phyloP scores from a whole-genome alignment of 2,888 invertebrate genomes.

The Hyposoter dolosus region DNA sequence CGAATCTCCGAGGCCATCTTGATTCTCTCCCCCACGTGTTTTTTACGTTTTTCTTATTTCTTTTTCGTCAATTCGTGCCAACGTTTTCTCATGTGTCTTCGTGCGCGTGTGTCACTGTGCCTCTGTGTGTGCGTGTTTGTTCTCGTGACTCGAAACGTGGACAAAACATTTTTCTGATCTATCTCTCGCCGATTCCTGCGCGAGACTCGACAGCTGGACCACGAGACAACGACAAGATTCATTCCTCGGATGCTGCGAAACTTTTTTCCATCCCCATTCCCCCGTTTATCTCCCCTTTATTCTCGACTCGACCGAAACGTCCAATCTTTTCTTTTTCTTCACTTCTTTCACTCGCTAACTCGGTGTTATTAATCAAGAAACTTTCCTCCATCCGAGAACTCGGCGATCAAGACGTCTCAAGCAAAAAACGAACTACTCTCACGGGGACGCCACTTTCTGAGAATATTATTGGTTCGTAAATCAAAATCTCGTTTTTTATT shows the following conservation, averaged over 20 bases:
- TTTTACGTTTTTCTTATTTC: conserved; percentile 43
- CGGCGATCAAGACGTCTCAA: conserved; percentile 56
- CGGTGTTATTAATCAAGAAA: conserved; percentile 59
- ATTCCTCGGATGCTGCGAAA: conserved; percentile 63
- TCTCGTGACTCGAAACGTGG: conserved; percentile 13
- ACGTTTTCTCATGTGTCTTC: conserved; percentile 1
- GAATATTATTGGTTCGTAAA: conserved; percentile 58
- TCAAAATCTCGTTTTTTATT: conserved; percentile 1
- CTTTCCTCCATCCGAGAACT: conserved; percentile 47
- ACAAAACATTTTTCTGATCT: conserved; percentile 45
- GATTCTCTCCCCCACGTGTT: conserved; percentile 55
- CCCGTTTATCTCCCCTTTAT: conserved; percentile 13
- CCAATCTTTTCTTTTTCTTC: conserved; percentile 37
- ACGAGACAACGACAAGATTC: conserved; percentile 51
- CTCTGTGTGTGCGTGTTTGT: conserved; percentile 19
- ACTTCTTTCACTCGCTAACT: conserved; percentile 1
- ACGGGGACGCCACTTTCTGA: conserved; percentile 11
- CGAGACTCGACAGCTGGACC: conserved; percentile 58
- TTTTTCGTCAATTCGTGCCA: conserved; percentile 10
- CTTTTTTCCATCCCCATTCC: conserved; percentile 36
- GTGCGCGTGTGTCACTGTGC: neutral
- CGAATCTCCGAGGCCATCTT: conserved; percentile 64
- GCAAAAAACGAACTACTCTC: conserved; percentile 40
- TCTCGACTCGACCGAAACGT: conserved; percentile 3
- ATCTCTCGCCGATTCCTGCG: conserved; percentile 37